These are phyloP conservation scores for Ia io DNA, from an alignment of 2,113 vertebrate species.

Conservation along the genomic window DNA sequence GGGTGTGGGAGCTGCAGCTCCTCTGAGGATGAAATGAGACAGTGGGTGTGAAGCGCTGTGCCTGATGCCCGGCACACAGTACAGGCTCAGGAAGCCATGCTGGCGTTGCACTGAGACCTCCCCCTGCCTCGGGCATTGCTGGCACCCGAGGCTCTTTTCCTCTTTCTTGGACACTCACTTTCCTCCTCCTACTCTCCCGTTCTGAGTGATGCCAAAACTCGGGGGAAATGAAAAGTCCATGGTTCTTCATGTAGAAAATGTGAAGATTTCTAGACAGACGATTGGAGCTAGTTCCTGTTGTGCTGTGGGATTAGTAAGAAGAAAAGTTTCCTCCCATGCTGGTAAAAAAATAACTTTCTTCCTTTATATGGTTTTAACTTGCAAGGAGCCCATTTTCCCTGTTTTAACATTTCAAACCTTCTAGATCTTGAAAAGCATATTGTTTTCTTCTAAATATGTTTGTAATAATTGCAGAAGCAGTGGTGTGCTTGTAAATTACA, in stretches of 20 bases:
- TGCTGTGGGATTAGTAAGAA: background rate
- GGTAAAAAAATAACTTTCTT: constrained; percentile 58
- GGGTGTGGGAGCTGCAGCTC: background rate
- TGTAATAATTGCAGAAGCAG: constrained; percentile 4
- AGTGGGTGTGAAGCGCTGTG: background rate
- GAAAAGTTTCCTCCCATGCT: constrained; percentile 14
- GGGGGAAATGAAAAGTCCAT: background rate
- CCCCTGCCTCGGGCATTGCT: background rate
- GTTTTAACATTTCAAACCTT: constrained; percentile 52
- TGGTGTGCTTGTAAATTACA: background rate
- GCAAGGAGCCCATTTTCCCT: background rate
- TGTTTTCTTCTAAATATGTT: constrained; percentile 52
- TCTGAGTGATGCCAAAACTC: background rate
- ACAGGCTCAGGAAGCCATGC: background rate
- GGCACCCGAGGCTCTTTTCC: background rate
- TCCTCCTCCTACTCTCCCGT: background rate
- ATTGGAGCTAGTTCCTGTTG: constrained; percentile 3
- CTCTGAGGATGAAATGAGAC: background rate
- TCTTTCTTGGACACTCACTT: background rate
- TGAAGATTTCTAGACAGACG: constrained; percentile 1
- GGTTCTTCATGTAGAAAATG: background rate
- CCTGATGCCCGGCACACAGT: fast-evolving
- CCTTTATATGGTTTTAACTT: constrained; percentile 63
- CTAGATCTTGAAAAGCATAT: constrained; percentile 39
- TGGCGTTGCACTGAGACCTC: fast-evolving